Evolutionary conservation across 2,797 vertebrate genomes (phyloP).

Genomic region (Loris lydekkerianus): DNA sequence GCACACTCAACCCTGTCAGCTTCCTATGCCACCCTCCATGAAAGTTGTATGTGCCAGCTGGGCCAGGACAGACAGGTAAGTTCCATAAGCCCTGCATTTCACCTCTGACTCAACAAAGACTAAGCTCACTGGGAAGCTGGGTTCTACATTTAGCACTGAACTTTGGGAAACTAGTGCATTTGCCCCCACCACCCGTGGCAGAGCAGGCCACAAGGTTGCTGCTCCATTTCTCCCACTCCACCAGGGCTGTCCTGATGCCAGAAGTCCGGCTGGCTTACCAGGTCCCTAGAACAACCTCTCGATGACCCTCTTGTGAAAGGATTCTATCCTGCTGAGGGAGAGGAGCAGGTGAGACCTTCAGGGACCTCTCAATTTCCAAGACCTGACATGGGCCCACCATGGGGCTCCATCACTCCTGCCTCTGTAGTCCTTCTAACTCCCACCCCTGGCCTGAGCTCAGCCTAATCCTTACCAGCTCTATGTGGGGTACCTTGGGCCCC

Average conservation of each 20-base stretch:
- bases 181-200: neutral
- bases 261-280: neutral
- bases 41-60: fast-evolving
- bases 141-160: conserved; percentile 68
- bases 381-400: neutral
- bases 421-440: neutral
- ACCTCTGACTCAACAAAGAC: conserved; percentile 52
- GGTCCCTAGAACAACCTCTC: neutral
- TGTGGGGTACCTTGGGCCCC: fast-evolving
- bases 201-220: neutral
- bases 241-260: neutral
- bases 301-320: neutral
- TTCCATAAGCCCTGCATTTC: conserved; percentile 21
- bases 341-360: neutral
- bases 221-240: neutral
- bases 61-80: neutral
- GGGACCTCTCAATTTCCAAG: neutral
- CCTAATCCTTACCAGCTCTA: neutral
- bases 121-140: conserved; percentile 36
- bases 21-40: neutral
- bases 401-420: neutral
- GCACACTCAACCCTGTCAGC: fast-evolving
- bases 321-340: neutral
- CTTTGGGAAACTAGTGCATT: conserved; percentile 2
- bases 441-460: neutral